Percentiles rank a stretch among this genome's conserved stretches.
These are phyloP conservation scores for Syrphus vitripennis DNA, from an alignment of 2,888 invertebrate genomes.

Conservation along the genomic window DNA sequence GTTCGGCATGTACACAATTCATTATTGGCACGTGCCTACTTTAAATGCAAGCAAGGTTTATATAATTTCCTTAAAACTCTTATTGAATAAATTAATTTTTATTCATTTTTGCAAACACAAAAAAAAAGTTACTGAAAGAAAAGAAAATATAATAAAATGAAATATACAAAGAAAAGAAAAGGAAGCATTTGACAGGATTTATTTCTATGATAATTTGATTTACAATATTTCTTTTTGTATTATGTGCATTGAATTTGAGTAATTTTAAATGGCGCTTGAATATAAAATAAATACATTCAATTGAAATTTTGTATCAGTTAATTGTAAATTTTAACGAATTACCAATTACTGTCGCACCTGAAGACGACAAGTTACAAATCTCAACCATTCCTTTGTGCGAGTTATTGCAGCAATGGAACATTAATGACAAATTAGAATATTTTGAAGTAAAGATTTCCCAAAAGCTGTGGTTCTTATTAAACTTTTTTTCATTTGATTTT, in stretches of 20 bases:
- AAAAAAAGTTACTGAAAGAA: background rate
- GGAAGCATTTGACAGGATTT: conserved; percentile 31
- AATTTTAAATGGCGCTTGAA: background rate
- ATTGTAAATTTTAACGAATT: too few relatives aligned
- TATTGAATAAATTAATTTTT: conserved; percentile 26
- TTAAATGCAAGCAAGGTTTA: conserved; percentile 42
- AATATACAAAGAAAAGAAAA: background rate
- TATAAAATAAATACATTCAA: background rate
- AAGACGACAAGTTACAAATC: too few relatives aligned
- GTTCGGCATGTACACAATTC: conserved; percentile 44
- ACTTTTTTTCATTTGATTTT: too few relatives aligned
- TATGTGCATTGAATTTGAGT: background rate
- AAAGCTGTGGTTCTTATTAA: too few relatives aligned
- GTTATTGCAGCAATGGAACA: too few relatives aligned
- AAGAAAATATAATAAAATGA: background rate
- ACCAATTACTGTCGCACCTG: too few relatives aligned
- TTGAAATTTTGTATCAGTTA: too few relatives aligned
- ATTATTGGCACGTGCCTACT: conserved; percentile 63
- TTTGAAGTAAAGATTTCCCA: too few relatives aligned
- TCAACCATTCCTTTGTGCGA: too few relatives aligned
- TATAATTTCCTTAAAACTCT: conserved; percentile 28
- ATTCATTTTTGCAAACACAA: background rate
- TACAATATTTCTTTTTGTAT: background rate
- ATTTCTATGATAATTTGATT: conserved; percentile 30
- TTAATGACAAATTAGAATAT: too few relatives aligned